Evolutionary conservation across 2,888 invertebrate species (phyloP).

Genomic region (Lasioglossum zephyrum): DNA sequence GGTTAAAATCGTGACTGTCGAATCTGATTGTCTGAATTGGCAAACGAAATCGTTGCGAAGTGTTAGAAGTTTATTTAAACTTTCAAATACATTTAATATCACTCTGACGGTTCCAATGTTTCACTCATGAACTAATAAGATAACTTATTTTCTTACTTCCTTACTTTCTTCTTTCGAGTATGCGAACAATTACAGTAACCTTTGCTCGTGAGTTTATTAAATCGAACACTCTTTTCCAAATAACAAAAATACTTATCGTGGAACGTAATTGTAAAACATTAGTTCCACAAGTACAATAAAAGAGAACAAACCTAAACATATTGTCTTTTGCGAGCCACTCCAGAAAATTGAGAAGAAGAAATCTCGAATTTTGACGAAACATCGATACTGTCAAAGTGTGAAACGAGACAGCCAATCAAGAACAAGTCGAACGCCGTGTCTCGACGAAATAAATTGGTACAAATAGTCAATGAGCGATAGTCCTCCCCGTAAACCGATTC

Average conservation of each 20-base stretch:
- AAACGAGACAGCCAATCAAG: background rate
- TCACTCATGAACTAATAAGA: background rate
- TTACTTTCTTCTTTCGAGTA: too few relatives aligned
- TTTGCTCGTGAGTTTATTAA: background rate
- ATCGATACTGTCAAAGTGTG: background rate
- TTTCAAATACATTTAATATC: background rate
- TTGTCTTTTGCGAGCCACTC: background rate
- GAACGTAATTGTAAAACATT: too few relatives aligned
- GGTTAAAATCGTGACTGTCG: background rate
- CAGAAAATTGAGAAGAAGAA: background rate
- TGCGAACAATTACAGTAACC: background rate
- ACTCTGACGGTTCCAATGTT: background rate
- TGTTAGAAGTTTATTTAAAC: background rate
- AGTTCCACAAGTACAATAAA: background rate
- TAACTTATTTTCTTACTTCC: background rate
- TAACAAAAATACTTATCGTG: background rate
- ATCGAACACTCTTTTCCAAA: too few relatives aligned
- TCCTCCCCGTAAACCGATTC: constrained; percentile 22
- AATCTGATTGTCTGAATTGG: background rate
- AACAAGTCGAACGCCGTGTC: background rate
- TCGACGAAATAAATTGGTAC: constrained; percentile 44
- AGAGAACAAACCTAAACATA: background rate
- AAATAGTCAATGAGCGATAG: constrained; percentile 34
- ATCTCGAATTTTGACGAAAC: background rate
- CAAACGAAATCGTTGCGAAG: background rate